These are phyloP conservation scores for Neoitamus cyanurus DNA, from an alignment of 2,888 invertebrate species.

Conservation along the genomic window DNA sequence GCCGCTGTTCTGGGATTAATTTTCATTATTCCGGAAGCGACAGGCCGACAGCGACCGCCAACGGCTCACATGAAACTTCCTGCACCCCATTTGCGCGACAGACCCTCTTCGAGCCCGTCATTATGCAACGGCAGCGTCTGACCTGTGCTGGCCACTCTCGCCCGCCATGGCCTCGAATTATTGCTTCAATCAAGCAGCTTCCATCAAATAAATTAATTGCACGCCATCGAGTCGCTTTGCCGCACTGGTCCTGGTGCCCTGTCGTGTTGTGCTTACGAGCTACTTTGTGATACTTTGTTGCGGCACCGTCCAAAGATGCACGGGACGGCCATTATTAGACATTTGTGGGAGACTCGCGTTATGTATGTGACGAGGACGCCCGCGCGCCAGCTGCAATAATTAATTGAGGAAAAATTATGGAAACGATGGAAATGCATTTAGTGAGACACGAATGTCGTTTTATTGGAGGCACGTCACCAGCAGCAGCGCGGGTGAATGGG, in stretches of 20 bases:
- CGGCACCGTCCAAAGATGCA: not conserved
- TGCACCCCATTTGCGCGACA: not conserved
- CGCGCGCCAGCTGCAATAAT: not conserved
- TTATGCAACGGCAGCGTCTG: not conserved
- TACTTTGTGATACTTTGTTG: constrained; percentile 30
- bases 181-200: constrained; percentile 35
- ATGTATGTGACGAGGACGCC: not conserved
- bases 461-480: not conserved
- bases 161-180: constrained; percentile 13
- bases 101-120: not conserved
- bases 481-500: not conserved
- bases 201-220: constrained; percentile 39
- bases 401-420: constrained; percentile 18
- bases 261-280: not conserved
- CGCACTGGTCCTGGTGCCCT: not conserved
- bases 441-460: not conserved
- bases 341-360: not conserved
- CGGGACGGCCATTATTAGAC: constrained; percentile 10
- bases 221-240: constrained; percentile 15
- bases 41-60: not conserved
- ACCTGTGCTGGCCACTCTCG: not conserved
- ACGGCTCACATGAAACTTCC: not conserved
- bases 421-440: constrained; percentile 10
- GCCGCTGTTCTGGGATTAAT: not conserved
- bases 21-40: not conserved